Percentiles rank a stretch among this genome's conserved stretches.
These are phyloP conservation scores for Clupea harengus DNA, from an alignment of 2,113 vertebrate genomes.

Conservation along the genomic window DNA sequence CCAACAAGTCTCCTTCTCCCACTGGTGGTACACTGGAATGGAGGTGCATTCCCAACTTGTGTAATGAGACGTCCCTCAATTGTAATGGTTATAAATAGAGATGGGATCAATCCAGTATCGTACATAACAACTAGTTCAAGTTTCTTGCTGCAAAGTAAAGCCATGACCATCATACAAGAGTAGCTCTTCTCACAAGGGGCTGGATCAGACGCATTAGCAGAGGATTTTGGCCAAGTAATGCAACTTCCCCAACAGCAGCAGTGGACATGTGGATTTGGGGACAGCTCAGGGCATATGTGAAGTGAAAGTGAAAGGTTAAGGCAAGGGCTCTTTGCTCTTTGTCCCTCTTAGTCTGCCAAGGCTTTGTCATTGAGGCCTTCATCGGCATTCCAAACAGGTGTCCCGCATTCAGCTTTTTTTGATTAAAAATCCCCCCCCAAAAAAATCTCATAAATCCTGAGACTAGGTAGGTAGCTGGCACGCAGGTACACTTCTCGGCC, in stretches of 20 bases:
- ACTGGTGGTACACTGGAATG: background rate
- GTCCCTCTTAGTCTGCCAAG: conserved; percentile 60
- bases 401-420: conserved; percentile 58
- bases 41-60: background rate
- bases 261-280: background rate
- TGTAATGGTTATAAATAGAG: too few species aligned
- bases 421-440: conserved; percentile 62
- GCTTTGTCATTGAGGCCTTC: conserved; percentile 62
- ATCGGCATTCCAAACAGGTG: conserved; percentile 61
- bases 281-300: background rate
- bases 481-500: conserved; percentile 51
- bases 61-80: background rate
- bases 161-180: background rate
- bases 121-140: too few species aligned
- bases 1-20: background rate
- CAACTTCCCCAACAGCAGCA: background rate
- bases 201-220: background rate
- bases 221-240: background rate
- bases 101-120: background rate
- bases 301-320: background rate
- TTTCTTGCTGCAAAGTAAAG: background rate
- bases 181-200: background rate
- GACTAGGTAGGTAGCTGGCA: conserved; percentile 54
- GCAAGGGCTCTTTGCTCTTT: conserved; percentile 20
- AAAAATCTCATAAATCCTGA: conserved; percentile 56